A percentile compares a stretch with the other conserved stretches of the same genome.
Conservation (phyloP, 1,140 invertebrate species). For the Paralvinella palmiformis region DNA sequence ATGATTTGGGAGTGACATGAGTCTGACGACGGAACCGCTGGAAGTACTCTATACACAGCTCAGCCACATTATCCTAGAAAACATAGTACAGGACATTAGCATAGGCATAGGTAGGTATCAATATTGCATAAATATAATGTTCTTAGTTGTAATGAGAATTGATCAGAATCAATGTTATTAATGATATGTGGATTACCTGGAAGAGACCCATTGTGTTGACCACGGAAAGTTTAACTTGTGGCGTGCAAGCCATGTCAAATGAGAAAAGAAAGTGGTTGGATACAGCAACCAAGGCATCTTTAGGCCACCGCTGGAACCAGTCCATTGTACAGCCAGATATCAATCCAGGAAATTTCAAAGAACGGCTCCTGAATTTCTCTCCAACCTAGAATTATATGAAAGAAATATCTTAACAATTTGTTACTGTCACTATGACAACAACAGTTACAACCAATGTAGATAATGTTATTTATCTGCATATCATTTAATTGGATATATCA, state of each 20-base stretch:
- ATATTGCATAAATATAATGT: too few relatives aligned
- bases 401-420: neutral
- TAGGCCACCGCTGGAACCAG: slow-evolving; percentile 97
- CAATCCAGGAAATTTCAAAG: slow-evolving; percentile 87
- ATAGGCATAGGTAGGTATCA: too few relatives aligned
- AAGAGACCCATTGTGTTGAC: slow-evolving; percentile 73
- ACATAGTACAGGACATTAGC: too few relatives aligned
- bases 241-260: slow-evolving; percentile 81
- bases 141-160: too few relatives aligned
- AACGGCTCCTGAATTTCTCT: slow-evolving; percentile 62
- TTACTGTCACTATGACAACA: too few relatives aligned
- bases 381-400: slow-evolving; percentile 35
- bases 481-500: too few relatives aligned
- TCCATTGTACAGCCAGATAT: slow-evolving; percentile 96
- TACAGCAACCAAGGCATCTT: slow-evolving; percentile 86
- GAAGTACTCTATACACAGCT: slow-evolving; percentile 84
- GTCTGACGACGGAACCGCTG: slow-evolving; percentile 87
- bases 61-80: slow-evolving; percentile 85
- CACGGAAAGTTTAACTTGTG: slow-evolving; percentile 73
- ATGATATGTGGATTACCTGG: slow-evolving; percentile 47
- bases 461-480: too few relatives aligned
- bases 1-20: slow-evolving; percentile 96
- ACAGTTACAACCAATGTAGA: too few relatives aligned
- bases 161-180: too few relatives aligned
- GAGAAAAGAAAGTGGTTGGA: slow-evolving; percentile 84